A percentile compares a stretch with the other conserved stretches of the same genome.
phyloP scores from a whole-genome alignment of 1,140 invertebrate species.

The Laodelphax striatellus region DNA sequence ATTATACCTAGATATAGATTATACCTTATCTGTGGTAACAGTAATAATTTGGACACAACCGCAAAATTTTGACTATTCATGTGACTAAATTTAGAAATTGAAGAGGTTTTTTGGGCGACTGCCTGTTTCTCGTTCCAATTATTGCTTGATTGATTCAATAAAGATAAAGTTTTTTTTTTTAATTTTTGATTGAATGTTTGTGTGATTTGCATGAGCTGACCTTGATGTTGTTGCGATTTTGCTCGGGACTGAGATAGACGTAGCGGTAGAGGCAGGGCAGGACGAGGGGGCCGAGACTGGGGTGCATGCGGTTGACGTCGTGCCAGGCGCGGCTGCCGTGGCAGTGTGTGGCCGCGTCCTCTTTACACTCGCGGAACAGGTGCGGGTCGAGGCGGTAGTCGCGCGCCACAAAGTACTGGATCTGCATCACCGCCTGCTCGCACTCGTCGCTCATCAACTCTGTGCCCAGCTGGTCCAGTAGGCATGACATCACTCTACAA shows the following conservation, averaged over 20 bases:
- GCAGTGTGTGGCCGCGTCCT: slow-evolving; percentile 74
- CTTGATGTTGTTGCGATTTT: slow-evolving; percentile 28
- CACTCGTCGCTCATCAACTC: slow-evolving; percentile 78
- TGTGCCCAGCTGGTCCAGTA: slow-evolving; percentile 83
- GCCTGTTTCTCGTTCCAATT: too few relatives aligned
- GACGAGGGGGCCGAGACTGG: slow-evolving; percentile 62
- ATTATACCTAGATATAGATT: too few relatives aligned
- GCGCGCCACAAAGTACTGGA: slow-evolving; percentile 92
- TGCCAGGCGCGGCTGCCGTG: slow-evolving; percentile 69
- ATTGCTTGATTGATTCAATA: too few relatives aligned
- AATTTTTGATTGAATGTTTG: too few relatives aligned
- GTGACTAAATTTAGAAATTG: too few relatives aligned
- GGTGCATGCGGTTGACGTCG: slow-evolving; percentile 50
- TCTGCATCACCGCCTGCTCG: slow-evolving; percentile 83
- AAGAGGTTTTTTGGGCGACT: too few relatives aligned
- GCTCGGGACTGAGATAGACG: slow-evolving; percentile 58
- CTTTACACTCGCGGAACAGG: slow-evolving; percentile 75
- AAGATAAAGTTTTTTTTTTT: too few relatives aligned
- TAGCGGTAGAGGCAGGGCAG: slow-evolving; percentile 86
- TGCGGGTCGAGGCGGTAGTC: slow-evolving; percentile 89
- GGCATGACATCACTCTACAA: slow-evolving; percentile 74
- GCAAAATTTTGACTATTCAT: too few relatives aligned
- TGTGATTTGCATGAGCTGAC: not conserved
- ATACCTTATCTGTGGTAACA: too few relatives aligned
- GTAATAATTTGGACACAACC: too few relatives aligned